Base-by-base conservation (phyloP, 2,888 invertebrate genomes). In the Meta bourneti region DNA sequence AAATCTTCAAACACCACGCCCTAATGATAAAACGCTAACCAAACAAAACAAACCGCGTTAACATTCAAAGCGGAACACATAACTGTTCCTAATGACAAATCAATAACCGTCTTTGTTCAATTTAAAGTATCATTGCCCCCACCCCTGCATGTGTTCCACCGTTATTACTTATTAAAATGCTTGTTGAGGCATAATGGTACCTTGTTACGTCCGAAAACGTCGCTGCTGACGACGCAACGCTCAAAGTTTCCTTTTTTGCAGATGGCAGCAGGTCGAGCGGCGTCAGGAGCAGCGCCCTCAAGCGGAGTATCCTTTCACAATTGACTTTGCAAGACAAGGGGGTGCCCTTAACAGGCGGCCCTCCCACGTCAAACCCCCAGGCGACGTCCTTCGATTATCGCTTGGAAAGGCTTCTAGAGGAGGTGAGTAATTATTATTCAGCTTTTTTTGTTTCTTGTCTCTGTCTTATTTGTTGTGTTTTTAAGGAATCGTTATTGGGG, bases 221-320 rank as follows among this genome's bases (percentile, higher is more conserved):
- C 75, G 61, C 75, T 85, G 85, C 85, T 85, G 85, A 85, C 75
- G 84, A 48, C n/a, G 48, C 52, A 51, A 72, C 74, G 51, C 61
- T 52, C 69, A 34, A 48, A 74, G 6, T 80, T 85, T 84, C 83
- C 74, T 20, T 52, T 89, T 92, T 86, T 81, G 77, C 89, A 92
- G 92, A 92, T 92, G 89, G 92, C 92, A 92, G 92, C 92, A 92
- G 92, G 86, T 89, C 89, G 75, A 54, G 74, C 49, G 81, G 86
- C 77, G 74, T 89, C 70, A 88, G 88, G 48, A 89, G 90, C 83
- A 90, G 90, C 83, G 92, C 92, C 87, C 92, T 92, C 92, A 92
- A 92, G 84, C 90, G 92, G 90, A 92, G 90, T 84, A 92, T 92
- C 49, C 90, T 92, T 16, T 92, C 92, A 2, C 92, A 92, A 75